phyloP scores from a whole-genome alignment of 1,140 invertebrate species.

The Mamestra configurata region DNA sequence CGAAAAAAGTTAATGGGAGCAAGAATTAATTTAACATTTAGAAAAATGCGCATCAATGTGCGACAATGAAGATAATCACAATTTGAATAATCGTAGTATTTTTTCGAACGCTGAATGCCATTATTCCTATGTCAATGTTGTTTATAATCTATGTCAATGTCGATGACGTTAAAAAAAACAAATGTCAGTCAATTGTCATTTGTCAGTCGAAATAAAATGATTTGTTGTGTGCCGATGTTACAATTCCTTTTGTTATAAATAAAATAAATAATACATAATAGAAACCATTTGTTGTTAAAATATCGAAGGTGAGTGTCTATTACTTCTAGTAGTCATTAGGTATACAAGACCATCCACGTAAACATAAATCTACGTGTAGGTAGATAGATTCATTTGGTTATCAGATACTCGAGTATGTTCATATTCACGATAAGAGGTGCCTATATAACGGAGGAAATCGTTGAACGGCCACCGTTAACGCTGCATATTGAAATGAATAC shows the following conservation, averaged over 20 bases:
- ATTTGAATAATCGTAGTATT: neutral
- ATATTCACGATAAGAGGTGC: constrained; percentile 76
- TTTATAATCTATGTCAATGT: constrained; percentile 3
- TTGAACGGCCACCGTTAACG: constrained; percentile 76
- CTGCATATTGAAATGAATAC: constrained; percentile 68
- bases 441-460: constrained; percentile 82
- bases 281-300: neutral
- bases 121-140: constrained; percentile 33
- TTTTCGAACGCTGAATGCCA: constrained; percentile 7
- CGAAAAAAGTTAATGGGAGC: constrained; percentile 88
- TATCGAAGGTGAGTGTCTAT: constrained; percentile 31
- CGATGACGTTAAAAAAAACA: constrained; percentile 34
- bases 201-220: constrained; percentile 31
- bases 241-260: constrained; percentile 27
- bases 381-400: constrained; percentile 62
- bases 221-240: constrained; percentile 40
- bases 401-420: constrained; percentile 69
- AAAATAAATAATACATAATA: constrained; percentile 31
- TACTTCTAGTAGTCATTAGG: constrained; percentile 1
- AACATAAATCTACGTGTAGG: constrained; percentile 27
- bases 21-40: constrained; percentile 92
- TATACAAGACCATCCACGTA: constrained; percentile 16
- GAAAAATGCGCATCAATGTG: constrained; percentile 82
- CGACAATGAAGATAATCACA: neutral
- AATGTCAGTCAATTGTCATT: constrained; percentile 46